These are phyloP conservation scores for Drosophila tsacasi DNA, from an alignment of 1,140 invertebrate species.

Conservation along the genomic window DNA sequence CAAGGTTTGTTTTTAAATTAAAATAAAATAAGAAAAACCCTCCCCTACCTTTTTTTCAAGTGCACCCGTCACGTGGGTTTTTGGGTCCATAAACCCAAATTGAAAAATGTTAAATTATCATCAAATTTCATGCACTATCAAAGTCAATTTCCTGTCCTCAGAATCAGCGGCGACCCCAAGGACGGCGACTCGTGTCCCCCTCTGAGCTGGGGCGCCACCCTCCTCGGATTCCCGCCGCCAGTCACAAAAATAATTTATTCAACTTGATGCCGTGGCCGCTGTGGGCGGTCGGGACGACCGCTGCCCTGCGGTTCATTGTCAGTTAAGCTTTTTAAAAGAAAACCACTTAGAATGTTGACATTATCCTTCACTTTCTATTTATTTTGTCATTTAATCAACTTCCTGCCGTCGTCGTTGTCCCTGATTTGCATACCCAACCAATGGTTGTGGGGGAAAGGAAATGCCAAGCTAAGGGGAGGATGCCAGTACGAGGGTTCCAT, in stretches of 20 bases:
- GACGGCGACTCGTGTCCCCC: conserved; percentile 13
- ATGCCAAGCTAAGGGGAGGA: neutral
- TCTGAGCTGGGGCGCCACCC: conserved; percentile 5
- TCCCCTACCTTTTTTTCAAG: neutral
- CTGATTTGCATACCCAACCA: conserved; percentile 75
- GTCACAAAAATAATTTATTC: conserved; percentile 81
- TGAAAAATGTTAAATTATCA: conserved; percentile 77
- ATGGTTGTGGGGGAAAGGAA: neutral
- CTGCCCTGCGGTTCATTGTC: conserved; percentile 83
- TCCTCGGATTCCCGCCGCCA: conserved; percentile 23
- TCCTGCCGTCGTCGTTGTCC: conserved; percentile 56
- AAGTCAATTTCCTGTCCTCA: conserved; percentile 75
- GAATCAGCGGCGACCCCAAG: conserved; percentile 11
- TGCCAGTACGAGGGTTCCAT: conserved; percentile 37
- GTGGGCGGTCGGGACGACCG: conserved; percentile 42
- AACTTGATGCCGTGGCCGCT: conserved; percentile 68
- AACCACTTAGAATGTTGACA: conserved; percentile 84
- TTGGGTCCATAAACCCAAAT: conserved; percentile 47
- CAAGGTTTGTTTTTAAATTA: neutral
- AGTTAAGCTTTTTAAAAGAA: conserved; percentile 84
- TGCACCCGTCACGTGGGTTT: conserved; percentile 20
- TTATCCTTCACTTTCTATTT: conserved; percentile 84
- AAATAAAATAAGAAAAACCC: neutral
- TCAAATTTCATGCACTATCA: conserved; percentile 83
- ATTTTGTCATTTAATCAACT: conserved; percentile 85